phyloP scores from a whole-genome alignment of 1,140 invertebrate species.

The Myzus persicae region DNA sequence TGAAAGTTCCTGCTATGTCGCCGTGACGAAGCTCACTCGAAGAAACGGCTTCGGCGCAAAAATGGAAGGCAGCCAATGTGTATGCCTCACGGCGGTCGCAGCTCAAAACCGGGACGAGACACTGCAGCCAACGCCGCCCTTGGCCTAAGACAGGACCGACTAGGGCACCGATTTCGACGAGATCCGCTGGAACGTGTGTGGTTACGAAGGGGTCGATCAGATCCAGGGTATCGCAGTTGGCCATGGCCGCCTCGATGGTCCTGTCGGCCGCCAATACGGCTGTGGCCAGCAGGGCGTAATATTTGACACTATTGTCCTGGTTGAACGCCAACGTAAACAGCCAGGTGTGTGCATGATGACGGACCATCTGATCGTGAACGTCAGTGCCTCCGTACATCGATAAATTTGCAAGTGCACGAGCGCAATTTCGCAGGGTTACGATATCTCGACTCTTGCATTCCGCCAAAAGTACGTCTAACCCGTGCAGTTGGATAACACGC shows the following conservation, averaged over 20 bases:
- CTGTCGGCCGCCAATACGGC: conserved; percentile 96
- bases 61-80: conserved; percentile 97
- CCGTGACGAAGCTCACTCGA: conserved; percentile 87
- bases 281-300: conserved; percentile 98
- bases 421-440: conserved; percentile 92
- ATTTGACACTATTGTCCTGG: conserved; percentile 94
- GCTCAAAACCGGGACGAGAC: conserved; percentile 92
- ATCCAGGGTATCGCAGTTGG: conserved; percentile 92
- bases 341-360: conserved; percentile 95
- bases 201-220: conserved; percentile 96
- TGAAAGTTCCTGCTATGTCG: conserved; percentile 88
- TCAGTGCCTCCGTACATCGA: conserved; percentile 93
- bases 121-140: conserved; percentile 93
- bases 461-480: conserved; percentile 88
- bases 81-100: conserved; percentile 95
- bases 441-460: conserved; percentile 94
- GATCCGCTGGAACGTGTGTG: conserved; percentile 91
- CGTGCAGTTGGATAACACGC: conserved; percentile 83
- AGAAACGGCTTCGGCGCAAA: conserved; percentile 98
- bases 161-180: conserved; percentile 84
- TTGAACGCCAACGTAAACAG: conserved; percentile 97
- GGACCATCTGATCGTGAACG: conserved; percentile 97
- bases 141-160: conserved; percentile 93
- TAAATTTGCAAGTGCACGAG: conserved; percentile 93
- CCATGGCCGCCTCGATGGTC: conserved; percentile 95